Conservation (phyloP, 2,113 vertebrate genomes). For the Penelope pileata region DNA sequence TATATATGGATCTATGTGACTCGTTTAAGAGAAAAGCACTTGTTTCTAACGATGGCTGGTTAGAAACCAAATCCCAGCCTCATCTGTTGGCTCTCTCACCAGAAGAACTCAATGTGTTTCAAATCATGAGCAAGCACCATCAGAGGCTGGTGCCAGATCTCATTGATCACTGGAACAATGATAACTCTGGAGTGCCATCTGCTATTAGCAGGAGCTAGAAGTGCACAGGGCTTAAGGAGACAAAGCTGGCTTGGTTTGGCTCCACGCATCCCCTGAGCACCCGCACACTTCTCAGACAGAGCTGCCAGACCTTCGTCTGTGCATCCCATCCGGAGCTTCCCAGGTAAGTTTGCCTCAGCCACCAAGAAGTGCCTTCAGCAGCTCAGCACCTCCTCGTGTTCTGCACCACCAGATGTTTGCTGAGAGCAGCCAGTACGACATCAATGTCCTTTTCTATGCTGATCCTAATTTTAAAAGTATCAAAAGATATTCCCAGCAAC, state of each 20-base stretch:
- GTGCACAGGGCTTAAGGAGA: not conserved
- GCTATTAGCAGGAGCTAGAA: fast-evolving
- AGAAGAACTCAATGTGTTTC: not conserved
- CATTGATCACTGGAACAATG: fast-evolving
- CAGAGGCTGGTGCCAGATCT: not conserved
- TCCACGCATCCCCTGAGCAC: not conserved
- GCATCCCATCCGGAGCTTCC: not conserved
- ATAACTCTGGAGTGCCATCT: not conserved
- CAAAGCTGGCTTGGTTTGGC: not conserved
- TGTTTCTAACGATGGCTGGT: not conserved
- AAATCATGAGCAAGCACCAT: not conserved
- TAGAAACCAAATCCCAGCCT: not conserved
- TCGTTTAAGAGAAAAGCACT: not conserved
- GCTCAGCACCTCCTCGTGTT: not conserved
- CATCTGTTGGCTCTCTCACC: not conserved
- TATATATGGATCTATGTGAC: not conserved
- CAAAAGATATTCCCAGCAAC: not conserved
- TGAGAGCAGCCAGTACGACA: not conserved
- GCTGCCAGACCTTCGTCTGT: not conserved
- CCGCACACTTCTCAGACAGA: not conserved
- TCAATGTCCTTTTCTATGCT: not conserved
- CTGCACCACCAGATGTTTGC: not conserved
- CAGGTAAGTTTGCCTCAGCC: not conserved
- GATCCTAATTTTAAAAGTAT: not conserved
- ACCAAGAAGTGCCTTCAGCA: constrained; percentile 32